Base-by-base conservation (phyloP, 2,888 invertebrate genomes). In the Parascotia fuliginaria region DNA sequence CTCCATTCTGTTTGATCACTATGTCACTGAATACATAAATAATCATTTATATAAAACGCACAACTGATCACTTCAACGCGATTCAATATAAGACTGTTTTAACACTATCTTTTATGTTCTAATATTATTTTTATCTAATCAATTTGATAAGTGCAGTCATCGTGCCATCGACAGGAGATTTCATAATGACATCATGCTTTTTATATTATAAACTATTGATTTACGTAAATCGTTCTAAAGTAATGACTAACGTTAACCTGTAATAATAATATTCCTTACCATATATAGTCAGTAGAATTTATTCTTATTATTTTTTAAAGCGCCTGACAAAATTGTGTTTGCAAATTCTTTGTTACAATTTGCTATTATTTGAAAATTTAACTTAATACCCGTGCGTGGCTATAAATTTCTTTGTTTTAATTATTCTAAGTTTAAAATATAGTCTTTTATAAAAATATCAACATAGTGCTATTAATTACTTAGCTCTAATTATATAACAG, bases 111-210 rank as follows among this genome's bases (percentile, higher is more conserved):
- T 32, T 40, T 47, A 11, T 43, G 50, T 46, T 51, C 40, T 54
- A 55, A 65, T 56, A 60, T 47, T 44, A 45, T 44, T 44, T 58
- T 52, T 50, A 69, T 70, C 70, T 67, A 63, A 67, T 67, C 67
- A 44, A 24, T 1, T 9, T 24, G 70, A 69, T 69, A 69, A 42
- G 32, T 40, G 41, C 53, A 50, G 54, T 49, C 49, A 53, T 51
- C 52, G 62, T 16, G 15, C 16, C 7, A 50, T 36, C 33, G 36
- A 39, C 24, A 39, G 32, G 47, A 50, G 39, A 48, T 65, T 55
- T 46, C 15, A 29, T 27, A 16, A 36, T 67, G 70, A 69, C 46
- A 54, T 69, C 70, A 67, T 50, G 11, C 6, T 34, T 14, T 24
- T 14, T 46, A 33, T 55, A n/a, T n/a, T n/a, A n/a, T n/a, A n/a